These are phyloP conservation scores for Conopomorpha cramerella DNA, from an alignment of 1,140 invertebrate genomes.

Conservation along the genomic window DNA sequence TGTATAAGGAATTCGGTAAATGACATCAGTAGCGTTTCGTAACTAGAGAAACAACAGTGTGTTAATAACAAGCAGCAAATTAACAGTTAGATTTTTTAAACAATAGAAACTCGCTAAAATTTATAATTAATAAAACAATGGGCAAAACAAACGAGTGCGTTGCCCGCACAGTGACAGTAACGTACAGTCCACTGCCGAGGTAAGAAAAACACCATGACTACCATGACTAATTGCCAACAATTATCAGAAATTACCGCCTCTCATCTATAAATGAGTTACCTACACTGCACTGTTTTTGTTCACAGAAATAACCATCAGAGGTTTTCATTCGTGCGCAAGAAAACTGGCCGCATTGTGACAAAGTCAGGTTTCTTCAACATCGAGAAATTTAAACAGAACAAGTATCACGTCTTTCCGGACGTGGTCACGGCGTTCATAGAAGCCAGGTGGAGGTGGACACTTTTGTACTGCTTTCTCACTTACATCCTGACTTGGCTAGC, in stretches of 20 bases:
- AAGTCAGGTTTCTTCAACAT: conserved; percentile 73
- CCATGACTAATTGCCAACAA: too few species aligned
- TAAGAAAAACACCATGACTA: neutral
- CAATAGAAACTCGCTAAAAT: neutral
- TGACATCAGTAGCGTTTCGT: neutral
- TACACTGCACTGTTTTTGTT: too few species aligned
- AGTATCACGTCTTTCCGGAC: conserved; percentile 61
- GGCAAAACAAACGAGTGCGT: too few species aligned
- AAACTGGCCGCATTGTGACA: conserved; percentile 55
- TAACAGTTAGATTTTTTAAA: neutral
- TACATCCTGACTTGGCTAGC: conserved; percentile 68
- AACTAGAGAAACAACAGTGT: neutral
- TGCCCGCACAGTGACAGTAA: neutral
- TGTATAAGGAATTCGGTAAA: neutral
- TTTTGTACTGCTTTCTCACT: conserved; percentile 68
- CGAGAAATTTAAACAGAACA: conserved; percentile 60
- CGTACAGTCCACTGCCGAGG: neutral
- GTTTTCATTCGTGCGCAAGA: conserved; percentile 8
- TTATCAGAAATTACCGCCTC: too few species aligned
- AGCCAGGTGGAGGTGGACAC: conserved; percentile 70
- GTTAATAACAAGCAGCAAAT: neutral
- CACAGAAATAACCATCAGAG: conserved; percentile 11
- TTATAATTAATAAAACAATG: too few species aligned
- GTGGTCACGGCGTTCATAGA: conserved; percentile 56
- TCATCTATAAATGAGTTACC: neutral